A percentile compares a stretch with the other conserved stretches of the same genome.
Conservation (phyloP, 1,140 invertebrate genomes). For the Ostrea edulis region DNA sequence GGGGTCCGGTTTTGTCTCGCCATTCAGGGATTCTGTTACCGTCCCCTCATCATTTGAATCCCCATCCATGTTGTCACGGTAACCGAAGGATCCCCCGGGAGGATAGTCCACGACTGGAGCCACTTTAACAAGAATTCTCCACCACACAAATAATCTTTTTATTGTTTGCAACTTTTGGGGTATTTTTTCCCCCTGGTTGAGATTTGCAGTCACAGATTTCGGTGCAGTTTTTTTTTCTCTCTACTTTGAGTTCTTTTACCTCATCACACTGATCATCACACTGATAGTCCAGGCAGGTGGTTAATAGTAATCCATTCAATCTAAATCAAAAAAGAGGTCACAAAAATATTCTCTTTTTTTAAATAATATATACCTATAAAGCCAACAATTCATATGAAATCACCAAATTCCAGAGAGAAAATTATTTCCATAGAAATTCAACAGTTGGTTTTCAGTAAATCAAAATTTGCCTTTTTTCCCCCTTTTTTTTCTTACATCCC, state of each 20-base stretch:
- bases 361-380: not conserved
- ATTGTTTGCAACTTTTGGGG: not conserved
- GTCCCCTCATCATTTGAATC: conserved; percentile 76
- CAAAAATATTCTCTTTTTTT: not conserved
- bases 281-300: not conserved
- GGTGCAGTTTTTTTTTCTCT: not conserved
- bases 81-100: conserved; percentile 23
- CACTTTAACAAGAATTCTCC: conserved; percentile 48
- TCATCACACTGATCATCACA: not conserved
- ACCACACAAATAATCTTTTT: not conserved
- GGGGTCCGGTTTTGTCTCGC: conserved; percentile 76
- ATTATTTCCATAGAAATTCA: not conserved
- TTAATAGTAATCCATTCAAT: not conserved
- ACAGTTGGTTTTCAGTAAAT: not conserved
- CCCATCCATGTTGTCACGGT: conserved; percentile 70
- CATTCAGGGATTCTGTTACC: conserved; percentile 72
- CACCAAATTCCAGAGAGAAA: not conserved
- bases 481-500: no score
- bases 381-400: not conserved
- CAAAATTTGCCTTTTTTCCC: no score
- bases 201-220: not conserved
- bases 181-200: not conserved
- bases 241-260: not conserved
- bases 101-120: conserved; percentile 53
- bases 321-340: not conserved